Evolutionary conservation across 2,888 invertebrate genomes (phyloP).

Genomic region (Drosophila fulvimacula): DNA sequence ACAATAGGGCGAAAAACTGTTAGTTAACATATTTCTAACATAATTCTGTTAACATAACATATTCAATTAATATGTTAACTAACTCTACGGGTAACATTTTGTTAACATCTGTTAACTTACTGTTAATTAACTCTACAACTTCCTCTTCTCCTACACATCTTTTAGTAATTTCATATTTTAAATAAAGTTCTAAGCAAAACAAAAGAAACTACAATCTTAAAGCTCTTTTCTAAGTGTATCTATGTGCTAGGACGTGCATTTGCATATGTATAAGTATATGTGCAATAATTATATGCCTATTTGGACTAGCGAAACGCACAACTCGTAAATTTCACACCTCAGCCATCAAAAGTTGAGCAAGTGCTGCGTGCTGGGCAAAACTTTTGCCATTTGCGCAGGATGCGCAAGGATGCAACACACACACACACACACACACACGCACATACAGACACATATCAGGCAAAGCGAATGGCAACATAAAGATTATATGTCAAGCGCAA

Average conservation of each 20-base stretch:
- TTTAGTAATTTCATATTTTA: not conserved
- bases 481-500: constrained; percentile 78
- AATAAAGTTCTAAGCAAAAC: constrained; percentile 8
- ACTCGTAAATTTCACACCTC: constrained; percentile 69
- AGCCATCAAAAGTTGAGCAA: constrained; percentile 61
- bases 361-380: constrained; percentile 60
- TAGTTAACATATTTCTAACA: too few relatives aligned
- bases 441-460: constrained; percentile 24
- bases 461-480: constrained; percentile 51
- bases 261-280: not conserved
- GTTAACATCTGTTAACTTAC: too few relatives aligned
- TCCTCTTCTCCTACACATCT: not conserved
- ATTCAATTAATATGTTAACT: too few relatives aligned
- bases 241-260: not conserved
- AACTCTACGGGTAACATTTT: too few relatives aligned
- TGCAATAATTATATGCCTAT: constrained; percentile 72
- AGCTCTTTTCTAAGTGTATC: constrained; percentile 8
- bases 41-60: too few relatives aligned
- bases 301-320: constrained; percentile 49
- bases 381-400: constrained; percentile 63
- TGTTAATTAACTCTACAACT: too few relatives aligned
- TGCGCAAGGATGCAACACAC: constrained; percentile 49
- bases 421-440: constrained; percentile 31
- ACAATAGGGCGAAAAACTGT: too few relatives aligned
- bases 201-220: constrained; percentile 25